These are phyloP conservation scores for Pristiophorus japonicus DNA, from an alignment of 2,113 vertebrate genomes.

Conservation along the genomic window DNA sequence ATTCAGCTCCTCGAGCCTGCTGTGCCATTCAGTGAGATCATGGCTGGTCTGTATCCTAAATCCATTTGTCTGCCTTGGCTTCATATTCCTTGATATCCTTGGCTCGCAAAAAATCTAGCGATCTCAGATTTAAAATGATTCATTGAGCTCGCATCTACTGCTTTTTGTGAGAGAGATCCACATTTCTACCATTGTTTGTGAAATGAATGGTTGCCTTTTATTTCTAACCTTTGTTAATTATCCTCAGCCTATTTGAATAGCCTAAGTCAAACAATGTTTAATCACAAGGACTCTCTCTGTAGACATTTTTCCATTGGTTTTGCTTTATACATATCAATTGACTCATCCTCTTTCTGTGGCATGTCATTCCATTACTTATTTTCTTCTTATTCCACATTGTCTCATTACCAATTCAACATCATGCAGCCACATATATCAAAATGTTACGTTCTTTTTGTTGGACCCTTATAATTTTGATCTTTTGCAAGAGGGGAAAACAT, in stretches of 20 bases:
- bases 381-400: not conserved
- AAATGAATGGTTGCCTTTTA: not conserved
- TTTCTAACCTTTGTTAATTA: not conserved
- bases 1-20: not conserved
- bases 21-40: not conserved
- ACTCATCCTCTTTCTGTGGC: not conserved
- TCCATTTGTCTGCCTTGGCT: not conserved
- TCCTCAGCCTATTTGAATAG: not conserved
- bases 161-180: not conserved
- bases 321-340: not conserved
- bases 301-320: not conserved
- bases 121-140: not conserved
- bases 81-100: not conserved
- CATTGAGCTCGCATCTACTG: not conserved
- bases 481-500: not conserved
- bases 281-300: not conserved
- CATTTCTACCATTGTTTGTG: not conserved
- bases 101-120: not conserved
- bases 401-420: not conserved
- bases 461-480: not conserved
- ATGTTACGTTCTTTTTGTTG: not conserved
- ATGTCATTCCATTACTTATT: not conserved
- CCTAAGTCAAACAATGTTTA: not conserved
- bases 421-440: not conserved
- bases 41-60: not conserved